Percentiles rank a stretch among this genome's conserved stretches.
phyloP scores from a whole-genome alignment of 2,113 vertebrate species.

The Oreochromis aureus region DNA sequence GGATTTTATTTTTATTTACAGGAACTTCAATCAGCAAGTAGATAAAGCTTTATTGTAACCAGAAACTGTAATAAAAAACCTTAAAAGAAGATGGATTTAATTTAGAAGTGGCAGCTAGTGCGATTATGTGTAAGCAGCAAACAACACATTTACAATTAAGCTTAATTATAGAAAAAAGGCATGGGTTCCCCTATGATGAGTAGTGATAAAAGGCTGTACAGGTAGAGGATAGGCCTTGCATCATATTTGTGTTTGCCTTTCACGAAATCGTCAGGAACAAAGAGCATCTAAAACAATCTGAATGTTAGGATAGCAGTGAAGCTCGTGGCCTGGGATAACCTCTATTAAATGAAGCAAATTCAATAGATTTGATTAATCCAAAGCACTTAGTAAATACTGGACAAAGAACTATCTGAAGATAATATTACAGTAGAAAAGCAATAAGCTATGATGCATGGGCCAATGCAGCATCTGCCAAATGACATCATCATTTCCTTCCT shows the following conservation, averaged over 20 bases:
- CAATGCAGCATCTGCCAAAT: not conserved
- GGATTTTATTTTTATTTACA: not conserved
- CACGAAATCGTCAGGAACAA: fast-evolving
- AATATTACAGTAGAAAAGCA: not conserved
- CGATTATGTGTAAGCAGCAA: not conserved
- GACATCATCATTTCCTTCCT: not conserved
- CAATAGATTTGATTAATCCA: not conserved
- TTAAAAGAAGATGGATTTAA: not conserved
- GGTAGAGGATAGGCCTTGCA: not conserved
- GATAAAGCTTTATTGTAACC: not conserved
- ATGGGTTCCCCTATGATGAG: too few relatives aligned
- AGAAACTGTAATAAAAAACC: not conserved
- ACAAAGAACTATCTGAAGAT: not conserved
- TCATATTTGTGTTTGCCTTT: not conserved
- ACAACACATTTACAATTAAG: not conserved
- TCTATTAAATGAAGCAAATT: not conserved
- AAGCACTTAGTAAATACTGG: not conserved
- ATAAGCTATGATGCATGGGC: not conserved
- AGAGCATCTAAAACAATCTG: not conserved
- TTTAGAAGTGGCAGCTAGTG: not conserved
- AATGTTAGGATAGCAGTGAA: not conserved
- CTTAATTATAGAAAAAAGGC: not conserved
- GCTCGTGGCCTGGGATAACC: not conserved
- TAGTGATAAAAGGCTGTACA: not conserved
- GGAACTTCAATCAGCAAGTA: not conserved